Evolutionary conservation across 1,140 invertebrate species (phyloP).

Genomic region (Nephila pilipes): DNA sequence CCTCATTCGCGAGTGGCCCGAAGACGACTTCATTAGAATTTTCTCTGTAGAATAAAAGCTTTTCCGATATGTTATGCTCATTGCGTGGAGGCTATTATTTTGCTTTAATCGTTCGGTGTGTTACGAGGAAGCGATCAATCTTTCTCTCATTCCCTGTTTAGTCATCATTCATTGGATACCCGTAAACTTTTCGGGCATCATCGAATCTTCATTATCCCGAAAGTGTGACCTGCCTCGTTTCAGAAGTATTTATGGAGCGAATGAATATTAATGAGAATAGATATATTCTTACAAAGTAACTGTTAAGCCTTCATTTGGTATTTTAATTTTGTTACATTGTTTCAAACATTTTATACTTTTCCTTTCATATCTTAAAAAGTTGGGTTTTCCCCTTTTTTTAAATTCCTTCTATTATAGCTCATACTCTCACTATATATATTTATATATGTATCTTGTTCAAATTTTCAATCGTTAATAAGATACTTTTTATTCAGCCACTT

Average conservation of each 20-base stretch:
- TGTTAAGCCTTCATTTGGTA: too few species aligned
- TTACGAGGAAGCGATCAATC: conserved; percentile 12
- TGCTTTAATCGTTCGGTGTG: conserved; percentile 61
- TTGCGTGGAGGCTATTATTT: conserved; percentile 43
- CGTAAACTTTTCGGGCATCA: conserved; percentile 10
- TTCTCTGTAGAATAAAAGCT: conserved; percentile 17
- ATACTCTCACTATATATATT: too few species aligned
- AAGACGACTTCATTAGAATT: conserved; percentile 70
- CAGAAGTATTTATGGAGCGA: neutral
- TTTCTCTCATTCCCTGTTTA: neutral
- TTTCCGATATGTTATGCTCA: conserved; percentile 42
- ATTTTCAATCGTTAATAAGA: too few species aligned
- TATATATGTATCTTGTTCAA: too few species aligned
- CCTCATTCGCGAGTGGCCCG: conserved; percentile 7
- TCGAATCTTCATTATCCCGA: conserved; percentile 44
- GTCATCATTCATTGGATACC: conserved; percentile 13
- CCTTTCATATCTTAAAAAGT: too few species aligned
- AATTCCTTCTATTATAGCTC: too few species aligned
- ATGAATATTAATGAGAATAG: too few species aligned
- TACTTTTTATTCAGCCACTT: too few species aligned
- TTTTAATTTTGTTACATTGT: too few species aligned
- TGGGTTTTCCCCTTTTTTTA: too few species aligned
- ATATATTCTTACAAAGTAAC: too few species aligned
- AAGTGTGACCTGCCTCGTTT: neutral
- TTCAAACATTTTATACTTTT: too few species aligned